Conservation (phyloP, 2,888 invertebrate species). For the Pinctada fucata region DNA sequence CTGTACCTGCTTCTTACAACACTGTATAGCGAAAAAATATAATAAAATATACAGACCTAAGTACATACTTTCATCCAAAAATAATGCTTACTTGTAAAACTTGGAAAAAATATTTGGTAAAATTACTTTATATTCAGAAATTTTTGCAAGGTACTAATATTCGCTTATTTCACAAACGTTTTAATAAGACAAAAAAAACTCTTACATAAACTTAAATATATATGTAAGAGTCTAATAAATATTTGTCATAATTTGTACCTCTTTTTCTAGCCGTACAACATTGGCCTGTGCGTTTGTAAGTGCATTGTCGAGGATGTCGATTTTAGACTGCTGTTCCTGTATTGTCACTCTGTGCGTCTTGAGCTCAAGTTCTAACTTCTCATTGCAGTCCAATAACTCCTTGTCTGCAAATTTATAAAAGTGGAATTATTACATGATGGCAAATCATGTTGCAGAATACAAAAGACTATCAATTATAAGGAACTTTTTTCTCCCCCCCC, state of each 20-base stretch:
- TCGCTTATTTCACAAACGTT: too few species aligned
- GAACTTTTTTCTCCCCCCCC: too few species aligned
- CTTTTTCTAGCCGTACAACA: conserved; percentile 91
- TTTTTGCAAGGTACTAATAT: too few species aligned
- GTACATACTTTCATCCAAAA: neutral
- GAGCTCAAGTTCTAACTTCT: conserved; percentile 93
- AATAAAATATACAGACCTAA: neutral
- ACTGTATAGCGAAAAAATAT: conserved; percentile 47
- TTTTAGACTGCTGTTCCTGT: conserved; percentile 94
- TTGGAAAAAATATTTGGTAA: neutral
- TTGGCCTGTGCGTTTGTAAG: conserved; percentile 93
- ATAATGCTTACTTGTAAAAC: neutral
- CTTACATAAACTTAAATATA: too few species aligned
- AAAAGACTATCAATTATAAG: neutral
- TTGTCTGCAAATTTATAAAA: conserved; percentile 83
- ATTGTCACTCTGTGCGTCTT: conserved; percentile 91
- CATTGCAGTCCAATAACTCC: conserved; percentile 91
- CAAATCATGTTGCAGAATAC: neutral
- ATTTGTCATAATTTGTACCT: conserved; percentile 79
- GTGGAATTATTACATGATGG: too few species aligned
- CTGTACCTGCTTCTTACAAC: conserved; percentile 59
- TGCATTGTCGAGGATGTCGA: conserved; percentile 93
- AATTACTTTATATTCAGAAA: too few species aligned
- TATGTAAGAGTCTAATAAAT: too few species aligned
- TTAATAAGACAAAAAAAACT: too few species aligned